These are phyloP conservation scores for Psittacus erithacus DNA, from an alignment of 2,113 vertebrate genomes.

Conservation along the genomic window DNA sequence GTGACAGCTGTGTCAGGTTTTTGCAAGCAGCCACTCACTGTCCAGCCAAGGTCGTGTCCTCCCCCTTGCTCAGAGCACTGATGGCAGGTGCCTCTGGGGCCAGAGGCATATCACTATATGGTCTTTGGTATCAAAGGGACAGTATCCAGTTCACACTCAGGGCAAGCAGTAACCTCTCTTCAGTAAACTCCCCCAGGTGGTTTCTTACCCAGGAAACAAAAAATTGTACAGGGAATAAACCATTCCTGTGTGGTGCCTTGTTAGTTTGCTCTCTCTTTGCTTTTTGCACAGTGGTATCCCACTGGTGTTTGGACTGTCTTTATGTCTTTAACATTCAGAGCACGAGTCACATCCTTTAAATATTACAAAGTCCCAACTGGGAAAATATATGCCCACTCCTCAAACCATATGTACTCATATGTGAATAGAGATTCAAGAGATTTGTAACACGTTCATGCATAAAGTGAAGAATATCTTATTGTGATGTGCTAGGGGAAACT, in stretches of 20 bases:
- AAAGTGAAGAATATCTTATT: background rate
- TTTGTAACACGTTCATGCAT: background rate
- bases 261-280: background rate
- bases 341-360: background rate
- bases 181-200: background rate
- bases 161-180: background rate
- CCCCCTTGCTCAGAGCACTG: background rate
- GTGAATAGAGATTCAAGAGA: background rate
- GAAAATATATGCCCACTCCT: background rate
- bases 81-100: background rate
- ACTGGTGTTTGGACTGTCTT: background rate
- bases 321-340: background rate
- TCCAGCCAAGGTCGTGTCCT: background rate
- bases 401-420: background rate
- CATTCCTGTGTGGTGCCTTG: background rate
- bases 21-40: background rate
- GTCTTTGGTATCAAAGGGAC: background rate
- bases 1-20: background rate
- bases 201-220: background rate
- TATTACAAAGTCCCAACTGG: background rate
- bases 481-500: background rate
- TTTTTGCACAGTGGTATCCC: background rate
- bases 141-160: fast-evolving
- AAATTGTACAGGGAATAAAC: background rate
- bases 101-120: fast-evolving